Conservation (phyloP, 2,113 vertebrate species). For the Crotalus tigris region DNA sequence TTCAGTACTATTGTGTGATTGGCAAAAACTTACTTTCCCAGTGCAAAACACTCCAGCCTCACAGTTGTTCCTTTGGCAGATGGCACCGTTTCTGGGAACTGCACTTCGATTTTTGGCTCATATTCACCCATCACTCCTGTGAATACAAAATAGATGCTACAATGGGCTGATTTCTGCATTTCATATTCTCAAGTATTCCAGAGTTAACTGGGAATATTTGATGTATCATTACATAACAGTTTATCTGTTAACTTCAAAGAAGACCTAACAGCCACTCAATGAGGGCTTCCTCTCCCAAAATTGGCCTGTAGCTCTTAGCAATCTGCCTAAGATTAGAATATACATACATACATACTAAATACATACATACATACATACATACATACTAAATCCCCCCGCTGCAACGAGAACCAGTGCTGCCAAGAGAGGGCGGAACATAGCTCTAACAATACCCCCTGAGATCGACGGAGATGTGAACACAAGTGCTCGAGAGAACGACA, state of each 20-base stretch:
- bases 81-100: slow-evolving; percentile 90
- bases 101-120: slow-evolving; percentile 98
- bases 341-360: no score
- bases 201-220: slow-evolving; percentile 32
- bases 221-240: slow-evolving; percentile 53
- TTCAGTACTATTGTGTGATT: background rate
- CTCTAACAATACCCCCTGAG: no score
- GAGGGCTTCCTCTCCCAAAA: slow-evolving; percentile 48
- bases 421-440: no score
- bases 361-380: no score
- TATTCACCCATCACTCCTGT: slow-evolving; percentile 99
- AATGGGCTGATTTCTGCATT: slow-evolving; percentile 41
- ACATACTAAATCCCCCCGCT: no score
- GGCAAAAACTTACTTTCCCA: slow-evolving; percentile 90
- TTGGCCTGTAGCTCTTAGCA: slow-evolving; percentile 36
- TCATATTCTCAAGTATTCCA: slow-evolving; percentile 22
- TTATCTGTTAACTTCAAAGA: slow-evolving; percentile 58
- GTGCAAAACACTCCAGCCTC: slow-evolving; percentile 93
- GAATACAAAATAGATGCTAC: slow-evolving; percentile 54
- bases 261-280: slow-evolving; percentile 47
- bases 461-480: no score
- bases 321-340: slow-evolving; percentile 54
- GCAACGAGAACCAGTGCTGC: no score
- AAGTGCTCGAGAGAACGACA: no score
- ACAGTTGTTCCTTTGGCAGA: slow-evolving; percentile 89